Base-by-base conservation (phyloP, 2,113 vertebrate species). In the Hippolais icterina region DNA sequence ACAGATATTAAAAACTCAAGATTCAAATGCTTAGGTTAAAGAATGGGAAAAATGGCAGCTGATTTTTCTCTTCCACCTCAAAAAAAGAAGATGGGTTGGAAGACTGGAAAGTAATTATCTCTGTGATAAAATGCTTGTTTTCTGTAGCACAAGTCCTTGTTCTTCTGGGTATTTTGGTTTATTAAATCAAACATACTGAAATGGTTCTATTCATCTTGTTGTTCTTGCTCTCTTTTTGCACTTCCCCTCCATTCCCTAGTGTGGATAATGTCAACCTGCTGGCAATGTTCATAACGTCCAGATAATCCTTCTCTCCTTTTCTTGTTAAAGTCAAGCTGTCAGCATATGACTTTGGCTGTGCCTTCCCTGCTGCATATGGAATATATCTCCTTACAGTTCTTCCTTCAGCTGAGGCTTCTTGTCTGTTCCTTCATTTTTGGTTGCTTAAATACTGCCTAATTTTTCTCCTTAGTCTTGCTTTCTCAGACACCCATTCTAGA, bases 241-340 rank as follows among this genome's bases (percentile, higher is more conserved):
- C 20, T 47, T 33, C 8, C 3, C 2, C 27, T 76, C 25, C 12
- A 6, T 44, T 61, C 19, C 21, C 11, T 7, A 5, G 13, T 31
- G 15, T 64, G 47, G 39, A 61, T 78, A 72, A 35, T 56, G 66
- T 46, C 63, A 72, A 37, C 39, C 53, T 61, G 33, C 85, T 92
- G 57, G 22, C 59, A 53, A 44, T 23, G 27, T 76, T 82, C 22
- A 4, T 72, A 39, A 31, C 0, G 0, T 57, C 25, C 37, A 68
- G 60, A 85, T 81, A 61, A 17, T 93, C 44, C 65, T 91, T 82
- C 46, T 83, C 7, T 82, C n/a, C 22, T 70, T 54, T 72, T 87
- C 39, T 50, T 78, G 29, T 68, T 93, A 46, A 63, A 94, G 39
- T 27, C n/a, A 92, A 83, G 42, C 42, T 89, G 56, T 87, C 65